Evolutionary conservation across 2,888 invertebrate species (phyloP).

Genomic region (Agrochola circellaris): DNA sequence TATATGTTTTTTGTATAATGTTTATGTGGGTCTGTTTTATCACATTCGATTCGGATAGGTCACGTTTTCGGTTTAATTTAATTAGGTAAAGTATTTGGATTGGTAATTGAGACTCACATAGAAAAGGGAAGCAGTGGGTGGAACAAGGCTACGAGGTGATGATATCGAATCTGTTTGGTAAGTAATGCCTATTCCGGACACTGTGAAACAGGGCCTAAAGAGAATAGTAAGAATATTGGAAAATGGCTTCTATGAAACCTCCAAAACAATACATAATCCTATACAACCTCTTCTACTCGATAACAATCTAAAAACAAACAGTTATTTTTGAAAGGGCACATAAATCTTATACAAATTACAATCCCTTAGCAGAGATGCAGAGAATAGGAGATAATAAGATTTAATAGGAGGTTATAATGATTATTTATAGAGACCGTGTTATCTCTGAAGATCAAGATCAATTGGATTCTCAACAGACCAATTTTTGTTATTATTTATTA

Average conservation of each 20-base stretch:
- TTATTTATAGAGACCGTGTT: conserved; percentile 18
- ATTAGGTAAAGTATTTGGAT: neutral
- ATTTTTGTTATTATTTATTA: neutral
- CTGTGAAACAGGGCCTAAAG: neutral
- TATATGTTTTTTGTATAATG: too few relatives aligned
- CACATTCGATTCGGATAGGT: neutral
- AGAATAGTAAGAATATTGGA: neutral
- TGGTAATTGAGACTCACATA: neutral
- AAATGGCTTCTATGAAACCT: neutral
- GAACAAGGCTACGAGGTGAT: neutral
- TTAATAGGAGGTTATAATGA: too few relatives aligned
- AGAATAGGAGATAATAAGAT: conserved; percentile 14
- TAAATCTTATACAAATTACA: conserved; percentile 16
- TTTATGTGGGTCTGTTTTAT: neutral
- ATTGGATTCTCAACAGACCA: neutral
- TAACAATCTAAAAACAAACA: neutral
- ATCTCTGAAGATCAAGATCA: conserved; percentile 1
- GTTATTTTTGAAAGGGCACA: conserved; percentile 13
- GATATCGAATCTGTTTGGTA: neutral
- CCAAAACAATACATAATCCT: neutral
- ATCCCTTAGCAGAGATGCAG: neutral
- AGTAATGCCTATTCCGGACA: neutral
- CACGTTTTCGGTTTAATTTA: neutral
- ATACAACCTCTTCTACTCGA: neutral
- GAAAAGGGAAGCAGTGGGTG: neutral